Conservation (phyloP, 1,140 invertebrate species). For the Bacillus rossius region DNA sequence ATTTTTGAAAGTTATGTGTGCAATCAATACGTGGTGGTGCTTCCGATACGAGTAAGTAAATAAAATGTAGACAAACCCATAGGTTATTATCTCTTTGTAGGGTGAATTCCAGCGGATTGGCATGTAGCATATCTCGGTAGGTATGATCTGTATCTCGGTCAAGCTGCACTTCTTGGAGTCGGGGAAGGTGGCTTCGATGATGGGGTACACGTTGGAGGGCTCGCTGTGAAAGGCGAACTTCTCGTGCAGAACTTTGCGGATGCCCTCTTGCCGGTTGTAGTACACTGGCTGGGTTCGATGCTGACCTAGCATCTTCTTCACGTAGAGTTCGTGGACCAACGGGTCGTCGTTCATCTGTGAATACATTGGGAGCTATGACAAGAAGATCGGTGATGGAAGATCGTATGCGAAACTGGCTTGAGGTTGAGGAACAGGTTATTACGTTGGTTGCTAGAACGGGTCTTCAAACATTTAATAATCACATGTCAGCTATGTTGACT, state of each 20-base stretch:
- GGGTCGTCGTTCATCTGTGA: constrained; percentile 1
- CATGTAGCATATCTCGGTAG: neutral
- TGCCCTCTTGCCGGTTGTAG: neutral
- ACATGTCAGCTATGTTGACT: too few species aligned
- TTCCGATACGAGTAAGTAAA: too few species aligned
- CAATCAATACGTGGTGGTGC: too few species aligned
- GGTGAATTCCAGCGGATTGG: neutral
- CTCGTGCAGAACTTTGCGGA: neutral
- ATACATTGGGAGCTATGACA: too few species aligned
- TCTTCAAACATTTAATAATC: too few species aligned
- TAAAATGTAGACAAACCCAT: neutral
- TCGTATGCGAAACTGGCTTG: too few species aligned
- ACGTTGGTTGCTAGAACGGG: too few species aligned
- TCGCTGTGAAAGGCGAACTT: constrained; percentile 1
- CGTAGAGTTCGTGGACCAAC: neutral
- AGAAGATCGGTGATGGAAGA: too few species aligned
- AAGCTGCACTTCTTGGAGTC: neutral
- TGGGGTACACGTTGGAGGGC: neutral
- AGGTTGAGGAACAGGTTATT: too few species aligned
- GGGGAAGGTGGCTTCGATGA: neutral
- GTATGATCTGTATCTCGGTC: neutral
- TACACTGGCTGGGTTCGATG: neutral
- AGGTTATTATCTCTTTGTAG: neutral
- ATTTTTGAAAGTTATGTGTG: too few species aligned
- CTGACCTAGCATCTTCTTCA: neutral